phyloP scores from a whole-genome alignment of 2,113 vertebrate species.

The Oplegnathus fasciatus region DNA sequence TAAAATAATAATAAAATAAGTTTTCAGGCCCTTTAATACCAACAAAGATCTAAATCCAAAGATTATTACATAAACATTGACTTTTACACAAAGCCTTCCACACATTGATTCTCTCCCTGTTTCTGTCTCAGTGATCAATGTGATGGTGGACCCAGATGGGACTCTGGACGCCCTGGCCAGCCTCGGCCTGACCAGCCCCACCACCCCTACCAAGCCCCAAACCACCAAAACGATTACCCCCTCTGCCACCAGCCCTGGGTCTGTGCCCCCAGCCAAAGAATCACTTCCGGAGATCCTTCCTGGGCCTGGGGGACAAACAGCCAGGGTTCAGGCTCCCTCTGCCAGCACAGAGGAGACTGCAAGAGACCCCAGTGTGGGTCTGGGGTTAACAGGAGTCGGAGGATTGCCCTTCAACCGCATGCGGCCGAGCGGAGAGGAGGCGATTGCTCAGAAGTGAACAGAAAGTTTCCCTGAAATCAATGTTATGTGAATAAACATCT shows the following conservation, averaged over 20 bases:
- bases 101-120: neutral
- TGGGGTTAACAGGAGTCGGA: slow-evolving; percentile 71
- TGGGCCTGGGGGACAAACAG: slow-evolving; percentile 67
- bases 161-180: slow-evolving; percentile 94
- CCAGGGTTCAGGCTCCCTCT: slow-evolving; percentile 74
- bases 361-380: slow-evolving; percentile 86
- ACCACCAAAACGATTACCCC: slow-evolving; percentile 74
- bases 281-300: slow-evolving; percentile 71
- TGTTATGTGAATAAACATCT: slow-evolving; percentile 32
- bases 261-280: slow-evolving; percentile 76
- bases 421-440: slow-evolving; percentile 91
- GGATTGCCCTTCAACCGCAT: slow-evolving; percentile 86
- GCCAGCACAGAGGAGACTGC: slow-evolving; percentile 79
- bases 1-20: neutral
- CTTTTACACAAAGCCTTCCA: neutral
- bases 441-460: slow-evolving; percentile 89
- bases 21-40: slow-evolving; percentile 4
- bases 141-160: slow-evolving; percentile 98
- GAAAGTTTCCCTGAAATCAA: slow-evolving; percentile 13
- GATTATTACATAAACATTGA: neutral
- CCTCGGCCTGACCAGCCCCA: slow-evolving; percentile 87
- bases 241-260: slow-evolving; percentile 76
- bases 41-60: neutral
- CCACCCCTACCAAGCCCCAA: slow-evolving; percentile 83
- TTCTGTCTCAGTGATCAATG: slow-evolving; percentile 89